Base-by-base conservation (phyloP, 2,888 invertebrate genomes). In the Merodon equestris region DNA sequence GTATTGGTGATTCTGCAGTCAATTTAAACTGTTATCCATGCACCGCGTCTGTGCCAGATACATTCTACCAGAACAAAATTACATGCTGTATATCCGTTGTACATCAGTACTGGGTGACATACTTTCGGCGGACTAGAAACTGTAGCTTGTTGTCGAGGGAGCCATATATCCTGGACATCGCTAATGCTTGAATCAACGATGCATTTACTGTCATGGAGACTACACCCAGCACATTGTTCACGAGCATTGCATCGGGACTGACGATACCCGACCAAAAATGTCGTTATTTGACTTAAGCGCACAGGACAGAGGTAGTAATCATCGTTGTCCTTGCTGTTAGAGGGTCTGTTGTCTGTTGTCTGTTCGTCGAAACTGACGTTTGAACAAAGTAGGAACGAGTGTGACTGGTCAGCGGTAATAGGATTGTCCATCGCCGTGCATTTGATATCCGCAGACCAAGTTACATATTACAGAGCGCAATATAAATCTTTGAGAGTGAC, bases 401-500 rank as follows among this genome's bases (percentile, higher is more conserved):
- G n/a, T n/a, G n/a, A n/a, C n/a, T n/a, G n/a, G n/a, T n/a, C n/a
- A n/a, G n/a, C n/a, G n/a, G n/a, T n/a, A n/a, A n/a, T n/a, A n/a
- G n/a, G n/a, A 36, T 51, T 57, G 51, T 72, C 50, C 19, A 54
- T 53, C 18, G 18, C 9, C 13, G 15, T 47, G 54, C 18, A 15
- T 40, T 64, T 57, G n/a, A 51, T 58, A 53, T 44, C 40, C 51
- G 15, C 12, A 57, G 45, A 45, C 50, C 50, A 44, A 44, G 60
- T 48, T 44, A 57, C 50, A 42, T 38, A 44, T 45, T 44, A 42
- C 45, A 63, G 7, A 27, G 51, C 58, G 72, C 64, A 57, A 45
- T 47, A 64, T 72, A 64, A 72, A 72, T 72, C 58, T 51, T 64
- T 64, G 15, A 51, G 64, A 57, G 72, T 58, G 57, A 72, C 72